Evolutionary conservation across 2,888 invertebrate species (phyloP).

Genomic region (Andrena chrysosceles): DNA sequence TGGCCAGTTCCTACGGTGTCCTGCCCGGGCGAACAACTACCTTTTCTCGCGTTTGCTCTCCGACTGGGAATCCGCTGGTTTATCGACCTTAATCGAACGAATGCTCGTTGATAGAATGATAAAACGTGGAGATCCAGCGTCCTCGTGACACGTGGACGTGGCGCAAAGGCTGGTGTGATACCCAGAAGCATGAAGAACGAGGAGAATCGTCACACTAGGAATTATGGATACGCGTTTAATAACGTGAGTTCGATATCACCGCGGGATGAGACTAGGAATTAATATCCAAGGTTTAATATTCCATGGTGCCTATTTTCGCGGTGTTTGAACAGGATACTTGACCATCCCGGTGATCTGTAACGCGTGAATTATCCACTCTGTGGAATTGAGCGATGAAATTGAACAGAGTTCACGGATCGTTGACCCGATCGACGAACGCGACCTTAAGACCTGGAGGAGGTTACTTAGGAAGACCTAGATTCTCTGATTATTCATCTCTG

Average conservation of each 20-base stretch:
- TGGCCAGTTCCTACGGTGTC: constrained; percentile 73
- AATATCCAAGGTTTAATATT: too few relatives aligned
- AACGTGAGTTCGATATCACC: constrained; percentile 47
- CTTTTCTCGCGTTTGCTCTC: constrained; percentile 5
- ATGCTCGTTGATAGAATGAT: not conserved
- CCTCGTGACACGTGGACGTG: too few relatives aligned
- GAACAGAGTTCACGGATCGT: constrained; percentile 21
- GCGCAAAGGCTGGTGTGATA: not conserved
- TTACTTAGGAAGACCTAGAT: too few relatives aligned
- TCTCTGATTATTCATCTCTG: too few relatives aligned
- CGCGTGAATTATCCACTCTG: too few relatives aligned
- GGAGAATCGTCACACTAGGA: constrained; percentile 21
- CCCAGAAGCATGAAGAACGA: constrained; percentile 36
- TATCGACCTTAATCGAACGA: not conserved
- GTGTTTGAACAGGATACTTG: too few relatives aligned
- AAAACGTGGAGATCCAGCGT: not conserved
- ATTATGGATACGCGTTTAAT: constrained; percentile 41
- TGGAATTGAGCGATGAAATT: not conserved
- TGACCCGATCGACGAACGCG: constrained; percentile 23
- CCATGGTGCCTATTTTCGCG: not conserved
- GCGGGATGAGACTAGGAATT: too few relatives aligned
- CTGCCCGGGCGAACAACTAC: constrained; percentile 54
- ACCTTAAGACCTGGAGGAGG: not conserved
- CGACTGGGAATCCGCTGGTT: not conserved
- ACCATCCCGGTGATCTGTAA: too few relatives aligned